Evolutionary conservation across 2,113 vertebrate genomes (phyloP).

Genomic region (Macquaria australasica): DNA sequence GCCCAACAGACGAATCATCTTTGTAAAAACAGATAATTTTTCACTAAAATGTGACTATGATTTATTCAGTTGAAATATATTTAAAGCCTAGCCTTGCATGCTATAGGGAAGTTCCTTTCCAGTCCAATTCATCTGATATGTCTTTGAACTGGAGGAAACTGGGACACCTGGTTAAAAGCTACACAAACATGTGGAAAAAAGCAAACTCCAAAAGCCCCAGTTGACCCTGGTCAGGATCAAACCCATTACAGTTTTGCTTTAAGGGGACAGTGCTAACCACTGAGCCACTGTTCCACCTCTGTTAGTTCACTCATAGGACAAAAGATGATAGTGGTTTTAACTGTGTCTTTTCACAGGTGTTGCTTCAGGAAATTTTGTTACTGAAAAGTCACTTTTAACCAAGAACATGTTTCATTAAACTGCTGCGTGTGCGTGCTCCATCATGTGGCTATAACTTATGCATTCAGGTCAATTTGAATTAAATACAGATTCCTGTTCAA

Average conservation of each 20-base stretch:
- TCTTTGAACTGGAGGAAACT: slow-evolving; percentile 40
- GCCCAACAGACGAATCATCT: neutral
- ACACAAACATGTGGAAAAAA: slow-evolving; percentile 15
- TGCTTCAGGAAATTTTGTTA: neutral
- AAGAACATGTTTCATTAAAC: neutral
- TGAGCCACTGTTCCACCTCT: neutral
- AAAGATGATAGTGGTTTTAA: neutral
- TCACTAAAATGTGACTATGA: neutral
- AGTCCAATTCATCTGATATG: slow-evolving; percentile 42
- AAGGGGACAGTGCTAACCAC: neutral
- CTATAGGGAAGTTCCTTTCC: slow-evolving; percentile 42
- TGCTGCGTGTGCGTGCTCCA: neutral
- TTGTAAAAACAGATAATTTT: neutral
- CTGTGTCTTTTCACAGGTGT: neutral
- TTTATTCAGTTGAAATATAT: slow-evolving; percentile 33
- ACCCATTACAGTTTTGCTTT: slow-evolving; percentile 20
- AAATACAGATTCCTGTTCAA: slow-evolving; percentile 14
- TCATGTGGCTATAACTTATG: neutral
- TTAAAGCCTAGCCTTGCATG: slow-evolving; percentile 7
- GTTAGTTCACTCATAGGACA: neutral
- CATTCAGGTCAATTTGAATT: slow-evolving; percentile 6
- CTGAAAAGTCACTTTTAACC: slow-evolving; percentile 14
- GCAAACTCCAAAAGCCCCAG: neutral
- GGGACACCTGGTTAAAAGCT: slow-evolving; percentile 41
- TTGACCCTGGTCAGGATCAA: slow-evolving; percentile 20